Evolutionary conservation across 2,888 invertebrate genomes (phyloP).

Genomic region (Platerodrilus igneus): DNA sequence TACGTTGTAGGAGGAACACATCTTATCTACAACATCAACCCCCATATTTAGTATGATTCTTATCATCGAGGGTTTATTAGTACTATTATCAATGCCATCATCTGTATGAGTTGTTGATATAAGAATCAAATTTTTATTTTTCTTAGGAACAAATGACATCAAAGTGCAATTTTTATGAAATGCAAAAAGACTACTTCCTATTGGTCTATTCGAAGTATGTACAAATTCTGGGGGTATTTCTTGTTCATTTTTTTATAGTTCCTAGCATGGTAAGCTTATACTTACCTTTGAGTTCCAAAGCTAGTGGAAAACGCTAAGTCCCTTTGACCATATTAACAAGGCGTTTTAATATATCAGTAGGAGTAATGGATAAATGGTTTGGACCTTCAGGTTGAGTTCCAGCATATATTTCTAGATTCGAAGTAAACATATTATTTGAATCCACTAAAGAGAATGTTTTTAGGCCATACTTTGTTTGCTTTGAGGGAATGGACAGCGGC

Average conservation of each 20-base stretch:
- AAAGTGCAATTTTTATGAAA: constrained; percentile 2
- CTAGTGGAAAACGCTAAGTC: constrained; percentile 12
- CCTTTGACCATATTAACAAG: no score
- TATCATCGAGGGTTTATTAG: no score
- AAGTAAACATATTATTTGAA: constrained; percentile 1
- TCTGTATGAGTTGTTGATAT: constrained; percentile 2
- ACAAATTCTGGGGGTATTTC: no score
- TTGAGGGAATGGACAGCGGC: no score
- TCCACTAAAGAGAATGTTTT: no score
- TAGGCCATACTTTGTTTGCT: no score
- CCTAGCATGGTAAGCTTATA: constrained; percentile 13
- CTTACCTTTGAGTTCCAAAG: neutral
- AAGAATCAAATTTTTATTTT: neutral
- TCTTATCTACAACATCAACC: no score
- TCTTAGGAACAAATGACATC: constrained; percentile 1
- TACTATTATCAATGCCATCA: constrained; percentile 14
- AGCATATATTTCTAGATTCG: constrained; percentile 15
- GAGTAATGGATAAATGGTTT: constrained; percentile 7
- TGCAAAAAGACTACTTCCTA: constrained; percentile 2
- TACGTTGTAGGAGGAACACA: no score
- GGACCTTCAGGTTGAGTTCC: constrained; percentile 26
- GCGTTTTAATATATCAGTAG: constrained; percentile 16
- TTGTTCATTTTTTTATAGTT: constrained; percentile 14
- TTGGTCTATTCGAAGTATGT: no score
- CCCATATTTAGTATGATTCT: no score